A percentile compares a stretch with the other conserved stretches of the same genome.
phyloP scores from a whole-genome alignment of 1,140 invertebrate genomes.

The Eupristina koningsbergeri region DNA sequence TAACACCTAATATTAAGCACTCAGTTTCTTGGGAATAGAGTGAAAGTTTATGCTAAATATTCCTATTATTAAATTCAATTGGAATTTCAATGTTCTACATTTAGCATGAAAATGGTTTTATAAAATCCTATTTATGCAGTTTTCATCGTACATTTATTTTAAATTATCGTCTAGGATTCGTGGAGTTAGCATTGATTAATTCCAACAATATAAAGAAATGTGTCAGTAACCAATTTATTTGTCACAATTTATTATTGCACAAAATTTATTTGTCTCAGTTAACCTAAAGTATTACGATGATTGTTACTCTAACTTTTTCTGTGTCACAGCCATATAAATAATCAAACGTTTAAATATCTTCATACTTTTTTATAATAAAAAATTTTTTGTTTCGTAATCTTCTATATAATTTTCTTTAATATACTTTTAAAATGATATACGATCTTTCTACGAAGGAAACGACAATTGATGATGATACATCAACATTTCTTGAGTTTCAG shows the following conservation, averaged over 20 bases:
- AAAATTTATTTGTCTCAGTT: slow-evolving; percentile 4
- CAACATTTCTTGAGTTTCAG: background rate
- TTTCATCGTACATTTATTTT: no score
- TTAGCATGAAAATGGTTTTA: background rate
- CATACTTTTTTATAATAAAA: no score
- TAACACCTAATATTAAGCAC: no score
- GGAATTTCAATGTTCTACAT: background rate
- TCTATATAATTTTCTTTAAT: background rate
- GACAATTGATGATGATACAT: background rate
- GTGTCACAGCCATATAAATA: no score
- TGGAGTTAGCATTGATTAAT: background rate
- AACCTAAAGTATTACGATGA: background rate
- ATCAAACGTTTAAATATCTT: no score
- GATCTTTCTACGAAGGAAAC: background rate
- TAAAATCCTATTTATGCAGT: no score
- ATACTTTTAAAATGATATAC: background rate
- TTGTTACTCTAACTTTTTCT: background rate
- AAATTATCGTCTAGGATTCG: background rate
- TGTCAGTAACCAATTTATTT: slow-evolving; percentile 42
- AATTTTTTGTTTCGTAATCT: background rate
- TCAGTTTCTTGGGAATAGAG: background rate
- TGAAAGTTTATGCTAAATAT: background rate
- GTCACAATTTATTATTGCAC: no score
- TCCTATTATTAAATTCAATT: background rate
- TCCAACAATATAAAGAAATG: slow-evolving; percentile 23